Evolutionary conservation across 1,140 invertebrate genomes (phyloP).

Genomic region (Philotrypesis tridentata): DNA sequence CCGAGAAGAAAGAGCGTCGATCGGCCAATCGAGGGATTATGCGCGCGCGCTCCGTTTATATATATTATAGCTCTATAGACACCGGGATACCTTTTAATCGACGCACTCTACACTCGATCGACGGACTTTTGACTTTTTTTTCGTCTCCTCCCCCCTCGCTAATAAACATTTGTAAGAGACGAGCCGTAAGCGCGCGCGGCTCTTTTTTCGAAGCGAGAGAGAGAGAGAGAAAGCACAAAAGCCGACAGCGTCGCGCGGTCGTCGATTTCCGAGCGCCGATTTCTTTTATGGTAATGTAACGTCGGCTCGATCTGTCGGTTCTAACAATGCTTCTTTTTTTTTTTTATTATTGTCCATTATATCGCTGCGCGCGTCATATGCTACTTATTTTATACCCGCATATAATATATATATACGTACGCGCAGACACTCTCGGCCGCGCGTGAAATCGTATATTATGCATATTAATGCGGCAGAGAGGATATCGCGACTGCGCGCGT

Average conservation of each 20-base stretch:
- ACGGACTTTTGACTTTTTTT: neutral
- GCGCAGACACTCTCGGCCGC: too few relatives aligned
- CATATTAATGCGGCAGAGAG: too few relatives aligned
- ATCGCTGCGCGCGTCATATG: too few relatives aligned
- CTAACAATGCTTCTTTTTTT: neutral
- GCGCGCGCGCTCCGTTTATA: neutral
- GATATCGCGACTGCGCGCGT: too few relatives aligned
- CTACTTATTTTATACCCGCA: too few relatives aligned
- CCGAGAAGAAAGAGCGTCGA: neutral
- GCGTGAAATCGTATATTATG: too few relatives aligned
- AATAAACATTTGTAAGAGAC: neutral
- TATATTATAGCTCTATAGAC: neutral
- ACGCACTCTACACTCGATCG: neutral
- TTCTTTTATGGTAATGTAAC: neutral
- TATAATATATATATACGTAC: too few relatives aligned
- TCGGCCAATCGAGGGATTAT: neutral
- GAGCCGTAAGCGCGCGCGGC: neutral
- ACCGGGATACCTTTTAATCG: neutral
- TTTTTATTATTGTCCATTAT: too few relatives aligned
- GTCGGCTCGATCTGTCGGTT: neutral
- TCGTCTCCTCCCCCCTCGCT: neutral
- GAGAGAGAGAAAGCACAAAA: neutral
- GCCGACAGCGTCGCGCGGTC: too few relatives aligned
- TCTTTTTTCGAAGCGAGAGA: too few relatives aligned
- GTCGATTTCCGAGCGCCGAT: neutral